phyloP scores from a whole-genome alignment of 2,888 invertebrate species.

The Eustalomyia histrio region DNA sequence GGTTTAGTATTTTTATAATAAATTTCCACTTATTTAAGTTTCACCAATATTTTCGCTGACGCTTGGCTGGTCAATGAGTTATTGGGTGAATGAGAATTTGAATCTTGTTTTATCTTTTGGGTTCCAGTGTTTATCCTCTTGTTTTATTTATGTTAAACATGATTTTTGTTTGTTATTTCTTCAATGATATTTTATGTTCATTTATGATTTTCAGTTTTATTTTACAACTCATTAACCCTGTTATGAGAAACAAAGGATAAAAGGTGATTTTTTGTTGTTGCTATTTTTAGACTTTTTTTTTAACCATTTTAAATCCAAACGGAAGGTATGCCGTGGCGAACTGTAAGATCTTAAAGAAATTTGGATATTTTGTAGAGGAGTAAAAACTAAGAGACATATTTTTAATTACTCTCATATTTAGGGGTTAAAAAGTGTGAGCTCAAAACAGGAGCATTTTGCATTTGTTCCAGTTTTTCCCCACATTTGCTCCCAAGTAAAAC shows the following conservation, averaged over 20 bases:
- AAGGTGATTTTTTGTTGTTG: neutral
- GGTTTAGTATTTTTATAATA: neutral
- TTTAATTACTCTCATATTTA: too few species aligned
- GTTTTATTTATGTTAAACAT: constrained; percentile 65
- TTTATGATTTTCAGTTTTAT: neutral
- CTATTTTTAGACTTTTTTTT: too few species aligned
- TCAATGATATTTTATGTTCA: constrained; percentile 23
- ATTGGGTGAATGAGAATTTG: constrained; percentile 28
- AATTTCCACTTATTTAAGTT: constrained; percentile 60
- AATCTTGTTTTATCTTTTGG: constrained; percentile 52
- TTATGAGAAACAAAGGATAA: neutral
- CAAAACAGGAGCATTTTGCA: too few species aligned
- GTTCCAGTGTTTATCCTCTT: constrained; percentile 59
- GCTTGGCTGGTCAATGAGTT: constrained; percentile 53
- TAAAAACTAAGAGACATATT: too few species aligned
- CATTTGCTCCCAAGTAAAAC: too few species aligned
- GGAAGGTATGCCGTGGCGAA: too few species aligned
- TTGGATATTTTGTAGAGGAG: too few species aligned
- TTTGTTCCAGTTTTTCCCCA: too few species aligned
- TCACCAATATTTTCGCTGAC: constrained; percentile 53
- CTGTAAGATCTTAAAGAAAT: too few species aligned
- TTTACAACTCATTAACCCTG: neutral
- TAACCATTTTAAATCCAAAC: too few species aligned
- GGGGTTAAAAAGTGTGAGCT: too few species aligned
- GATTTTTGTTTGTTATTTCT: constrained; percentile 58